phyloP scores from a whole-genome alignment of 2,113 vertebrate genomes.

The Aspiorhynchus laticeps region DNA sequence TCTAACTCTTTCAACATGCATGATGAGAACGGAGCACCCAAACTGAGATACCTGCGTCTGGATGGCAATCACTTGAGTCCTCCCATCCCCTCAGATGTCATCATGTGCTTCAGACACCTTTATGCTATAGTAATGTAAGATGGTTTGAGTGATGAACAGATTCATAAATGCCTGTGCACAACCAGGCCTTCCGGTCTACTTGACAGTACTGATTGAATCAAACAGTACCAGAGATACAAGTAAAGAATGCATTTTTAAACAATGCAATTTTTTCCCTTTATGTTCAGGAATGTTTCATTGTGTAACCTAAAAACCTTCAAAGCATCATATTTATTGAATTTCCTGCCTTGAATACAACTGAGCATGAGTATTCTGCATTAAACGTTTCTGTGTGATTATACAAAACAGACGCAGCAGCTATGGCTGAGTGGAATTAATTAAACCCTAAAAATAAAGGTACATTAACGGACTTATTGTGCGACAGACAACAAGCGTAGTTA shows the following conservation, averaged over 20 bases:
- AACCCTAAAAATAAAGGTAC: constrained; percentile 68
- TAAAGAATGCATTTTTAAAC: neutral
- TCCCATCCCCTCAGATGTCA: constrained; percentile 90
- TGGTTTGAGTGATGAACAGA: constrained; percentile 13
- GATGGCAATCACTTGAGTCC: constrained; percentile 92
- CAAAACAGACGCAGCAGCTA: constrained; percentile 38
- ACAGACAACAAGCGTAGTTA: constrained; percentile 35
- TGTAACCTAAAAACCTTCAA: constrained; percentile 29
- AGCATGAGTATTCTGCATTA: constrained; percentile 54
- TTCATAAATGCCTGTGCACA: constrained; percentile 37
- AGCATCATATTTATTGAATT: constrained; percentile 52
- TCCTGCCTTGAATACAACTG: constrained; percentile 35
- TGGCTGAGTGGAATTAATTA: constrained; percentile 30
- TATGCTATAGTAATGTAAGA: constrained; percentile 87
- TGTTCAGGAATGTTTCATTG: constrained; percentile 46
- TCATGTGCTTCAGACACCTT: constrained; percentile 96
- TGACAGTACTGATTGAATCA: constrained; percentile 52
- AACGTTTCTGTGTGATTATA: constrained; percentile 58
- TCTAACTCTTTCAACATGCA: constrained; percentile 60
- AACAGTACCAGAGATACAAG: constrained; percentile 38
- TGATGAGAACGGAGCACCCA: constrained; percentile 75
- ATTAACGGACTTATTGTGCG: constrained; percentile 62
- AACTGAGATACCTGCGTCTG: constrained; percentile 90
- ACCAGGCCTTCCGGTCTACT: constrained; percentile 44
- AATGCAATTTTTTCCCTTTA: constrained; percentile 14